Evolutionary conservation across 1,140 invertebrate species (phyloP), one percentile per base, ranked within the genome.

Genomic region (Geopemphigus sp.): DNA sequence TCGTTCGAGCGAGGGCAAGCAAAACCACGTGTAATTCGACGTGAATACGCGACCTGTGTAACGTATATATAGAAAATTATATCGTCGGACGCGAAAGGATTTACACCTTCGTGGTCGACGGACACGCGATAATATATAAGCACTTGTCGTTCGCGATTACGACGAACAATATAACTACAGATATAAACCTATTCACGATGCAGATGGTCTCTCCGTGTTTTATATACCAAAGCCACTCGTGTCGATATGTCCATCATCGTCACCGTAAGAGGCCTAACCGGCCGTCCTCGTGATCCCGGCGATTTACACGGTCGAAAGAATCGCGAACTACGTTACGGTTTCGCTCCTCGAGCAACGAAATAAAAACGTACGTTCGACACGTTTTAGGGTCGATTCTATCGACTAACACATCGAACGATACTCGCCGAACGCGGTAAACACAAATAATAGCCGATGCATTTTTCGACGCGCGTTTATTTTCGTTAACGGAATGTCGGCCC

Each of bases 21-120:
- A 15, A 61, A 61, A 6, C 26, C 26, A 29, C 59, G 59, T 61
- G 19, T 26, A 19, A 32, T 29, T 29, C 5, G 57, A 63, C 59
- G 12, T n/a, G 50, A 26, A 24, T 11, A 26, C 6, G 14, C 19
- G 1, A 15, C 15, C 24, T 22, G 14, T 26, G 22, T 63, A 26
- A 4, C 29, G 6, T 29, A 29, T 29, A 15, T 45, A 66, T 17
- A 56, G 11, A 14, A 45, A 1, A 24, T 24, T 47, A 47, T 56
- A 11, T 19, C n/a, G 32, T 39, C 32, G 12, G 73, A 59, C 74
- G 56, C 29, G 32, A 59, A 78, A 24, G 74, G 74, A 78, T 78
- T 78, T 78, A 78, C 74, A 78, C 74, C 74, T 78, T 47, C 26
- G 22, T n/a, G n/a, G n/a, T n/a, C n/a, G n/a, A n/a, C 39, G 39